Conservation (phyloP, 2,113 vertebrate genomes). For the Cyrtonyx montezumae region DNA sequence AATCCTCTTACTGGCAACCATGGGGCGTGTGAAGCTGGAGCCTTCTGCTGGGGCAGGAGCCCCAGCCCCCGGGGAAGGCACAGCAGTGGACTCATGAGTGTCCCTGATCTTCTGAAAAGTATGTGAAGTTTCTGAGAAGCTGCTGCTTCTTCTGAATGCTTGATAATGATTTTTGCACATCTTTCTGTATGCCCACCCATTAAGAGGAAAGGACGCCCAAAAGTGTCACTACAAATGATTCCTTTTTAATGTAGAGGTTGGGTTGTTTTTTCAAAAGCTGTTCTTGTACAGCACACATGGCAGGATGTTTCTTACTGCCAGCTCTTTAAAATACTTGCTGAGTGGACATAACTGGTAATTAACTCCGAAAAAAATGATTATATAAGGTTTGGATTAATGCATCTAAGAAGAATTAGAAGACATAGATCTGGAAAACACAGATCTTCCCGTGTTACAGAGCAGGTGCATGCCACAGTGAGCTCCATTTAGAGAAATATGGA, state of each 20-base stretch:
- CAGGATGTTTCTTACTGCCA: not conserved
- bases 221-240: not conserved
- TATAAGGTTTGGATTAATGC: not conserved
- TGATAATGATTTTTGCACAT: not conserved
- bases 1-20: not conserved
- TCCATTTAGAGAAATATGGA: not conserved
- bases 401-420: not conserved
- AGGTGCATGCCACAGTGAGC: not conserved
- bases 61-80: accelerated
- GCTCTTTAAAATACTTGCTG: not conserved
- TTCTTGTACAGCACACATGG: not conserved
- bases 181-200: not conserved
- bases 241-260: not conserved
- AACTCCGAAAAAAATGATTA: not conserved
- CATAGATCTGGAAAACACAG: not conserved
- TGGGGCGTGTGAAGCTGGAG: not conserved
- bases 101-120: not conserved
- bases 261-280: not conserved
- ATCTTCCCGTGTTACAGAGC: not conserved
- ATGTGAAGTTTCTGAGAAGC: not conserved
- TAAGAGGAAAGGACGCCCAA: not conserved
- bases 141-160: not conserved
- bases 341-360: not conserved
- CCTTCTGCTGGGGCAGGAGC: not conserved
- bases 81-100: accelerated